phyloP scores from a whole-genome alignment of 2,797 vertebrate species.

The Loriculus beryllinus region DNA sequence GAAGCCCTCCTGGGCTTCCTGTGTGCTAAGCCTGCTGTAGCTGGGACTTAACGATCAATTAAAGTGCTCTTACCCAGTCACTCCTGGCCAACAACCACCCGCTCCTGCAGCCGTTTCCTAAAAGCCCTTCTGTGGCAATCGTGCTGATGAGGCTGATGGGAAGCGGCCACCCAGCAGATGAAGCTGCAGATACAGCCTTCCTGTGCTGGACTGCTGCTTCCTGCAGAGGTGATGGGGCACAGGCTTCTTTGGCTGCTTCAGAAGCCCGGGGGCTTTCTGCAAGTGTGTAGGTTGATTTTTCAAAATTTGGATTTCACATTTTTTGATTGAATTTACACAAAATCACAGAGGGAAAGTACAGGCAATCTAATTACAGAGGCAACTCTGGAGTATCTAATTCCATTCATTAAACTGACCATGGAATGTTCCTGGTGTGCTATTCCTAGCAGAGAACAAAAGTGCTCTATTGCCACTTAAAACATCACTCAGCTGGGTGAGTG shows the following conservation, averaged over 20 bases:
- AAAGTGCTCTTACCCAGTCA: neutral
- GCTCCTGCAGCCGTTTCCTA: neutral
- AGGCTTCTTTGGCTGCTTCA: neutral
- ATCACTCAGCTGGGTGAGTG: neutral
- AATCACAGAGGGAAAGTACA: neutral
- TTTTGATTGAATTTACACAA: neutral
- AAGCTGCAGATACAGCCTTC: neutral
- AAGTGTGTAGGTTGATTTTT: neutral
- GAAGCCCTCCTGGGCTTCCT: neutral
- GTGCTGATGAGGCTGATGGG: neutral
- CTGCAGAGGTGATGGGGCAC: neutral
- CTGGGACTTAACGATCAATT: neutral
- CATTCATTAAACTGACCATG: neutral
- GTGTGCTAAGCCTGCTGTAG: neutral
- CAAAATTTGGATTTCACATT: neutral
- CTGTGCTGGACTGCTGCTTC: neutral
- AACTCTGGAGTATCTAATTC: neutral
- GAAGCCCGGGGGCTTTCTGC: neutral
- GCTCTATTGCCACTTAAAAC: neutral
- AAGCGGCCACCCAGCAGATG: neutral
- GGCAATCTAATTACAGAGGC: neutral
- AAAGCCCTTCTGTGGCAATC: neutral
- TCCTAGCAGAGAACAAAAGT: neutral
- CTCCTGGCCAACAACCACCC: neutral
- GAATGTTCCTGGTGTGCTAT: neutral